These are phyloP conservation scores for Phoxinus phoxinus DNA, from an alignment of 2,113 vertebrate genomes.

Conservation along the genomic window DNA sequence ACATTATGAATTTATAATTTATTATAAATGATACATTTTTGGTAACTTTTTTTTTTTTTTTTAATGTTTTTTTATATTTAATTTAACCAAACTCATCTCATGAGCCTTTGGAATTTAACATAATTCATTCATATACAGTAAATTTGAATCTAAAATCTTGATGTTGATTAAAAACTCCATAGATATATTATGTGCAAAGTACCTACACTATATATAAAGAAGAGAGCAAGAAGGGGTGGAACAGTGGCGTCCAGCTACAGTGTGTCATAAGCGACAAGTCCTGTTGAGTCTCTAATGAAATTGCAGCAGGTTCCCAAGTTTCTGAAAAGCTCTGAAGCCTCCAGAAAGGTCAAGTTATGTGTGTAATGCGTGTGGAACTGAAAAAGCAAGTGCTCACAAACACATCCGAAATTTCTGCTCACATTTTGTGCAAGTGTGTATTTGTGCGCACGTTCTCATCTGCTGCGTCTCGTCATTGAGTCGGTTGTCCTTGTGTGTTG, in stretches of 20 bases:
- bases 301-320: constrained; percentile 85
- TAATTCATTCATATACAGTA: too few species aligned
- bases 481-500: constrained; percentile 85
- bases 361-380: background rate
- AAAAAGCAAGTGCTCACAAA: constrained; percentile 5
- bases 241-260: constrained; percentile 50
- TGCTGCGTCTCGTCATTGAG: constrained; percentile 59
- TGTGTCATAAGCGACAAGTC: constrained; percentile 77
- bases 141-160: too few species aligned
- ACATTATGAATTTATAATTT: background rate
- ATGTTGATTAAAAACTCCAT: too few species aligned
- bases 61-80: too few species aligned
- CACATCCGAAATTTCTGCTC: background rate
- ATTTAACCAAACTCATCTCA: too few species aligned
- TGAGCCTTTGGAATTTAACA: too few species aligned
- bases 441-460: constrained; percentile 38
- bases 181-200: too few species aligned
- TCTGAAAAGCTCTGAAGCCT: constrained; percentile 71
- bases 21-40: too few species aligned
- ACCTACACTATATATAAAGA: background rate
- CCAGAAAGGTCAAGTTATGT: constrained; percentile 47
- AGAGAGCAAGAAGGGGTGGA: constrained; percentile 56
- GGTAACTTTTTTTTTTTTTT: background rate
- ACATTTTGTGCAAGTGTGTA: constrained; percentile 6
- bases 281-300: constrained; percentile 88